phyloP scores from a whole-genome alignment of 2,888 invertebrate genomes.

The Eremobia ochroleuca region DNA sequence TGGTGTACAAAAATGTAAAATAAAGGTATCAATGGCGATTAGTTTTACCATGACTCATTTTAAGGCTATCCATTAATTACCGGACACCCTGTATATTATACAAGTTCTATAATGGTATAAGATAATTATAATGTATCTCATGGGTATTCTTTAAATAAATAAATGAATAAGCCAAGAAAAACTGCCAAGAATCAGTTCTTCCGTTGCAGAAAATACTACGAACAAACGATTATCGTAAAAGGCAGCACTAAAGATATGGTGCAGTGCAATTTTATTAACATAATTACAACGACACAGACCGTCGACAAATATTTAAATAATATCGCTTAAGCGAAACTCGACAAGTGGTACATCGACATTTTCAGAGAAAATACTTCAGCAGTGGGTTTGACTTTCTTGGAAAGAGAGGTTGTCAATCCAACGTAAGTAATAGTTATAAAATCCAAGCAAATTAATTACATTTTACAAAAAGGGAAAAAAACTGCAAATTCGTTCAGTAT shows the following conservation, averaged over 20 bases:
- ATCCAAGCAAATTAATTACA: slow-evolving; percentile 26
- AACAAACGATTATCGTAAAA: slow-evolving; percentile 26
- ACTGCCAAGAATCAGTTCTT: slow-evolving; percentile 35
- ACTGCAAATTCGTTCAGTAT: slow-evolving; percentile 61
- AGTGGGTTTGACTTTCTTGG: slow-evolving; percentile 21
- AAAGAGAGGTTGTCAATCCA: slow-evolving; percentile 8
- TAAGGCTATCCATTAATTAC: too few species aligned
- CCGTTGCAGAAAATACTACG: slow-evolving; percentile 32
- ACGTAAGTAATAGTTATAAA: background rate
- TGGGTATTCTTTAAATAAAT: too few species aligned
- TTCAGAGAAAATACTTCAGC: slow-evolving; percentile 22
- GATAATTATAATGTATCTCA: too few species aligned
- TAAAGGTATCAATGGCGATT: too few species aligned
- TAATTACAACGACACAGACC: slow-evolving; percentile 28
- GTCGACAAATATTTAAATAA: slow-evolving; percentile 50
- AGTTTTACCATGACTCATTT: too few species aligned
- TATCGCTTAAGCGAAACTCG: slow-evolving; percentile 27
- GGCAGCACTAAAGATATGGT: slow-evolving; percentile 16
- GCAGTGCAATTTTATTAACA: slow-evolving; percentile 43
- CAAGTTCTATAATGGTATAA: too few species aligned
- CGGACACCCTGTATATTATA: too few species aligned
- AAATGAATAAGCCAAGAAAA: slow-evolving; percentile 51
- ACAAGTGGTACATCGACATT: slow-evolving; percentile 25
- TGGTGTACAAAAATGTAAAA: too few species aligned
- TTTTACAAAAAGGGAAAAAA: slow-evolving; percentile 46